Conservation (phyloP, 2,113 vertebrate species). For the Scopus umbretta region DNA sequence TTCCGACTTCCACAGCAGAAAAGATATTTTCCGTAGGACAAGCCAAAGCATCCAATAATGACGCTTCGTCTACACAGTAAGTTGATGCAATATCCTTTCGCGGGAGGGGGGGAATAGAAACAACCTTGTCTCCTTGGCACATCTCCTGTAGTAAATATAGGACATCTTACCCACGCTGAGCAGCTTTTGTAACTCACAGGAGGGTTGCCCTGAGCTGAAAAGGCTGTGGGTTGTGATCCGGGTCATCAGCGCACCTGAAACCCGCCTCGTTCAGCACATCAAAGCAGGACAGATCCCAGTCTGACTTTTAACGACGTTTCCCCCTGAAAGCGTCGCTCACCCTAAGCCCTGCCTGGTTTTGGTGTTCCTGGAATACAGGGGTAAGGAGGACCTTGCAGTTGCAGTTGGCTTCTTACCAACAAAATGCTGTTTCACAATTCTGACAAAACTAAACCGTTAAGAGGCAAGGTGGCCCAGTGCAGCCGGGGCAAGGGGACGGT, state of each 20-base stretch:
- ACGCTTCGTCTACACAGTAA: neutral
- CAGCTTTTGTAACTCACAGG: neutral
- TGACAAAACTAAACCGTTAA: too few species aligned
- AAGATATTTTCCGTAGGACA: neutral
- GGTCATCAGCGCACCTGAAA: neutral
- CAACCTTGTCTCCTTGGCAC: neutral
- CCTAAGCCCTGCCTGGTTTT: neutral
- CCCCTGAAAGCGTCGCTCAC: neutral
- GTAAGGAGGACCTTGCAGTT: neutral
- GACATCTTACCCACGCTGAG: neutral
- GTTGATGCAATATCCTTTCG: neutral
- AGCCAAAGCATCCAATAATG: neutral
- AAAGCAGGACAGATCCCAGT: neutral
- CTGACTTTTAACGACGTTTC: rapidly evolving
- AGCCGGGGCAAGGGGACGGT: rapidly evolving
- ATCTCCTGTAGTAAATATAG: neutral
- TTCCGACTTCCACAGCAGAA: neutral
- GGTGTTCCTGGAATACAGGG: neutral
- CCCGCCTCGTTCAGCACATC: neutral
- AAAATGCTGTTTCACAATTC: neutral
- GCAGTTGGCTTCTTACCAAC: rapidly evolving
- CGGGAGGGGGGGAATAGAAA: neutral
- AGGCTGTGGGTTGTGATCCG: neutral
- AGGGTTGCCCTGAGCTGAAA: neutral
- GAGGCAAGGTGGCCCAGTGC: neutral